Evolutionary conservation across 2,113 vertebrate genomes (phyloP).

Genomic region (Tupaia chinensis): DNA sequence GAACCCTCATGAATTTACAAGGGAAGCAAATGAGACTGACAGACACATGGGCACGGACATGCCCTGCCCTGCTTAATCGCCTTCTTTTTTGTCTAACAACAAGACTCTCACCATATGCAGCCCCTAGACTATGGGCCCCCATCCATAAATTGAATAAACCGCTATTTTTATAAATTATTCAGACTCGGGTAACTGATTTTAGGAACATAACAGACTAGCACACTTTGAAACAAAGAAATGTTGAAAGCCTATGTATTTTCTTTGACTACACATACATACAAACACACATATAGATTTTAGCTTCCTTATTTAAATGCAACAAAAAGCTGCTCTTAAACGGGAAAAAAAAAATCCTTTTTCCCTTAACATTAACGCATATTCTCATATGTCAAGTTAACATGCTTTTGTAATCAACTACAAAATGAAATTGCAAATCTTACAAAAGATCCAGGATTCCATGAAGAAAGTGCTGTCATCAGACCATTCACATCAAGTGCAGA

Average conservation of each 20-base stretch:
- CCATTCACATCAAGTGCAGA: not conserved
- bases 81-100: too few relatives aligned
- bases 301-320: not conserved
- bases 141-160: too few relatives aligned
- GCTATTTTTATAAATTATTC: too few relatives aligned
- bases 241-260: not conserved
- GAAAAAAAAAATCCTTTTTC: not conserved
- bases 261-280: not conserved
- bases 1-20: too few relatives aligned
- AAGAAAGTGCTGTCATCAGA: not conserved
- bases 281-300: not conserved
- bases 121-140: too few relatives aligned
- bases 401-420: constrained; percentile 11
- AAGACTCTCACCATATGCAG: too few relatives aligned
- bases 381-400: not conserved
- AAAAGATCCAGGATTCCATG: not conserved
- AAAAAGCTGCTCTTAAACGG: not conserved
- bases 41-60: too few relatives aligned
- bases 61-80: too few relatives aligned
- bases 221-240: constrained; percentile 23
- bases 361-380: not conserved
- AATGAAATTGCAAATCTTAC: constrained; percentile 36
- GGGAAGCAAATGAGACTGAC: too few relatives aligned
- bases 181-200: too few relatives aligned
- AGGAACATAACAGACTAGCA: too few relatives aligned